Conservation (phyloP, 1,140 invertebrate species). For the Lamellibrachia luymesi region DNA sequence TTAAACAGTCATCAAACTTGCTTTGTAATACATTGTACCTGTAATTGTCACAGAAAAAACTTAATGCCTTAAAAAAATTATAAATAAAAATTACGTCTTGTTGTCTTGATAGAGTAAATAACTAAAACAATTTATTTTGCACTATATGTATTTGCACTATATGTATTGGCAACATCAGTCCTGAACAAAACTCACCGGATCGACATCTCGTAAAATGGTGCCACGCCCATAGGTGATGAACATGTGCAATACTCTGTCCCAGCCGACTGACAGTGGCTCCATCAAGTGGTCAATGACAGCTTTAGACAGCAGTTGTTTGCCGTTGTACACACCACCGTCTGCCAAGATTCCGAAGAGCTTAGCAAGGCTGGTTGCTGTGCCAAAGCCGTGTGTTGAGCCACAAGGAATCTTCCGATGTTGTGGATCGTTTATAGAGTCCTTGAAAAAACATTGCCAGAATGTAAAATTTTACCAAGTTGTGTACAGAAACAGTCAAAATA, state of each 20-base stretch:
- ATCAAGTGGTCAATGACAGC: neutral
- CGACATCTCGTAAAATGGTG: neutral
- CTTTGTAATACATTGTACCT: too few relatives aligned
- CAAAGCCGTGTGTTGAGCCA: slow-evolving; percentile 39
- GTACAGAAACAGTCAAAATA: too few relatives aligned
- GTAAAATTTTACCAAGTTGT: too few relatives aligned
- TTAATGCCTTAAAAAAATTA: too few relatives aligned
- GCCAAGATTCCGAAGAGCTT: slow-evolving; percentile 39
- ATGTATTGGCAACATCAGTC: neutral
- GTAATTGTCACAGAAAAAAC: too few relatives aligned
- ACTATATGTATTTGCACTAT: neutral
- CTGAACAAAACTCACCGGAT: neutral
- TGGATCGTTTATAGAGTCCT: slow-evolving; percentile 12
- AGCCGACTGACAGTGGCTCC: neutral
- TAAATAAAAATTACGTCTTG: too few relatives aligned
- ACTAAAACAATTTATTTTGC: too few relatives aligned
- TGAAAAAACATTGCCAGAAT: too few relatives aligned
- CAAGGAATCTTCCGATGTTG: slow-evolving; percentile 14
- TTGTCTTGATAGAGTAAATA: too few relatives aligned
- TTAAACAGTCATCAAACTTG: too few relatives aligned
- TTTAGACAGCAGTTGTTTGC: slow-evolving; percentile 8
- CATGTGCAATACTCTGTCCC: neutral
- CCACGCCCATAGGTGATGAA: slow-evolving; percentile 20
- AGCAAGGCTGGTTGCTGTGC: slow-evolving; percentile 48
- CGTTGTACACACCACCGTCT: slow-evolving; percentile 28